phyloP scores from a whole-genome alignment of 2,797 vertebrate genomes.

The Microhierax caerulescens region DNA sequence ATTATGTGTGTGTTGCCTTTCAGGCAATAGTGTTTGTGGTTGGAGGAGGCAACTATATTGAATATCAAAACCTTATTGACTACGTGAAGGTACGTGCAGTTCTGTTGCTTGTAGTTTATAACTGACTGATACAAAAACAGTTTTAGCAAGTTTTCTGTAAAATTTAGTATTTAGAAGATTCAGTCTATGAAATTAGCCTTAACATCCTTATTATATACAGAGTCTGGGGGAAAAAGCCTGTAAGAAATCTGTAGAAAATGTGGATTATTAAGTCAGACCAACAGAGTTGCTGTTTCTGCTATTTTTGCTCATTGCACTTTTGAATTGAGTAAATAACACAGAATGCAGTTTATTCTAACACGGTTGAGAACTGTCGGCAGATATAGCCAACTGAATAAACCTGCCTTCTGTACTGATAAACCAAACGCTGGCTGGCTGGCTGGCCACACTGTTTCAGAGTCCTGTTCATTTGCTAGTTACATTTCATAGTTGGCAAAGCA shows the following conservation, averaged over 20 bases:
- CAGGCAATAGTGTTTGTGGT: conserved; percentile 96
- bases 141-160: background rate
- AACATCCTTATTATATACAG: background rate
- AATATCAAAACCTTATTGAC: conserved; percentile 97
- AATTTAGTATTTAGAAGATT: background rate
- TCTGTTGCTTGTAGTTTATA: background rate
- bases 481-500: background rate
- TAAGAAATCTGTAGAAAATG: background rate
- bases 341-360: background rate
- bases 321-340: background rate
- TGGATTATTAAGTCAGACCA: background rate
- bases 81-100: conserved; percentile 86
- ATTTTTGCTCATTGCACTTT: background rate
- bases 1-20: conserved; percentile 37
- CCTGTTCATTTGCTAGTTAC: background rate
- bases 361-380: background rate
- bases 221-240: background rate
- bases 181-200: background rate
- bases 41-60: conserved; percentile 97
- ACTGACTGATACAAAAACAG: background rate
- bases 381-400: background rate
- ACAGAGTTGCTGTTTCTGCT: background rate
- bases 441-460: background rate
- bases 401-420: background rate
- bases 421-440: background rate